These are phyloP conservation scores for Halichoerus grypus DNA, from an alignment of 2,113 vertebrate species.

Conservation along the genomic window DNA sequence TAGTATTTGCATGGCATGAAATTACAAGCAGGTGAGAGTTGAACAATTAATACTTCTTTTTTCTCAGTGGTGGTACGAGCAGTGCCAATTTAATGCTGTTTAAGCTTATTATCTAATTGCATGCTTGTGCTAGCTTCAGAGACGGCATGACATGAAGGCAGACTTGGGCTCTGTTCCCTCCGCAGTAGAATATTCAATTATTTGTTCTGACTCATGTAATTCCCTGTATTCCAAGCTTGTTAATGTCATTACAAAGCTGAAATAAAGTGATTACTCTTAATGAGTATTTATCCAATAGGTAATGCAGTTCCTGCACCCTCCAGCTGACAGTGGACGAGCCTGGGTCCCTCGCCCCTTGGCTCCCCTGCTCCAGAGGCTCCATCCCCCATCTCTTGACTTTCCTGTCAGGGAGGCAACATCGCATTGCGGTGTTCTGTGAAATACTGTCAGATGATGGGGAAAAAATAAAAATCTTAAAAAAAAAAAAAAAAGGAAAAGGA, in stretches of 20 bases:
- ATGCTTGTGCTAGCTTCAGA: conserved; percentile 90
- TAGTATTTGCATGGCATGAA: conserved; percentile 68
- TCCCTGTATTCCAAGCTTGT: conserved; percentile 94
- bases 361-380: neutral
- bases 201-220: conserved; percentile 93
- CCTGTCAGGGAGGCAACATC: conserved; percentile 87
- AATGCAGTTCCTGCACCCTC: conserved; percentile 83
- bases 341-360: neutral
- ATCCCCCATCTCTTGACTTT: conserved; percentile 72
- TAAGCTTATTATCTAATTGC: conserved; percentile 97
- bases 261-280: conserved; percentile 95
- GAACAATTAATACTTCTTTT: conserved; percentile 87
- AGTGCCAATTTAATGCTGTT: conserved; percentile 94
- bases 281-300: conserved; percentile 91
- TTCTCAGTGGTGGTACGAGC: conserved; percentile 79
- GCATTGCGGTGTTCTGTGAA: conserved; percentile 86
- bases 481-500: conserved; percentile 87
- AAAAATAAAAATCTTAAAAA: conserved; percentile 87
- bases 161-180: conserved; percentile 85
- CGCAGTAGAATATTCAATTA: conserved; percentile 94
- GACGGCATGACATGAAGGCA: conserved; percentile 88
- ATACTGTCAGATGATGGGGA: conserved; percentile 91
- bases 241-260: conserved; percentile 94
- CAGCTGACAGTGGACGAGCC: conserved; percentile 82
- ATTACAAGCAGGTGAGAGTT: conserved; percentile 83